A percentile compares a stretch with the other conserved stretches of the same genome.
Evolutionary conservation across 2,888 invertebrate species (phyloP).

Genomic region (Platycheirus rosarum): DNA sequence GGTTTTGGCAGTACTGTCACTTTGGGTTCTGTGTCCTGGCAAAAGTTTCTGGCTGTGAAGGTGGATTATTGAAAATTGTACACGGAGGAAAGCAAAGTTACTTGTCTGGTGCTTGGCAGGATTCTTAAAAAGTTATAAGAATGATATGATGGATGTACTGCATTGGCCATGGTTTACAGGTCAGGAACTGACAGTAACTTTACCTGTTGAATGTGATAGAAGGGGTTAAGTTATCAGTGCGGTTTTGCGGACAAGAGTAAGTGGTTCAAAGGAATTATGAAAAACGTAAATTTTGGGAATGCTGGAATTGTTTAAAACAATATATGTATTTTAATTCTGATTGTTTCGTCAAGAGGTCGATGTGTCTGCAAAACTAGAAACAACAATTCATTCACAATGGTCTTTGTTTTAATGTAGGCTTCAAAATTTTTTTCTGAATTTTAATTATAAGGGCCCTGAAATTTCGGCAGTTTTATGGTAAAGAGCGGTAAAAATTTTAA

Average conservation of each 20-base stretch:
- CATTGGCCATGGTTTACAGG: neutral
- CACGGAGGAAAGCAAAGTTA: conserved; percentile 16
- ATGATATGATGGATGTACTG: conserved; percentile 38
- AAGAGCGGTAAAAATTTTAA: too few relatives aligned
- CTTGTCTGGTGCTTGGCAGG: conserved; percentile 23
- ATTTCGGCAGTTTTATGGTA: too few relatives aligned
- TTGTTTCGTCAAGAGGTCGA: too few relatives aligned
- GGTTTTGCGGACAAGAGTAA: neutral
- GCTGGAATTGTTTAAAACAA: too few relatives aligned
- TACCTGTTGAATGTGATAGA: conserved; percentile 59
- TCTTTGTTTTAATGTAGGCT: too few relatives aligned
- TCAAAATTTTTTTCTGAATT: too few relatives aligned
- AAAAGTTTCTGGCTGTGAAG: conserved; percentile 39
- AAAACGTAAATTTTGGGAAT: too few relatives aligned
- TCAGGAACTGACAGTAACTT: neutral
- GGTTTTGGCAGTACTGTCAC: conserved; percentile 16
- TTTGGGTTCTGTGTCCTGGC: neutral
- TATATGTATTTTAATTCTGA: too few relatives aligned
- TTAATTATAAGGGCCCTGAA: too few relatives aligned
- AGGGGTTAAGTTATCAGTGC: conserved; percentile 27
- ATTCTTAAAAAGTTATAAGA: conserved; percentile 38
- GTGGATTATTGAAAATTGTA: conserved; percentile 45
- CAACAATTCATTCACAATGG: too few relatives aligned
- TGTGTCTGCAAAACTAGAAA: too few relatives aligned
- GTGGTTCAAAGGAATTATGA: too few relatives aligned